These are phyloP conservation scores for Dryoscopus gambensis DNA, from an alignment of 2,113 vertebrate species.

Conservation along the genomic window DNA sequence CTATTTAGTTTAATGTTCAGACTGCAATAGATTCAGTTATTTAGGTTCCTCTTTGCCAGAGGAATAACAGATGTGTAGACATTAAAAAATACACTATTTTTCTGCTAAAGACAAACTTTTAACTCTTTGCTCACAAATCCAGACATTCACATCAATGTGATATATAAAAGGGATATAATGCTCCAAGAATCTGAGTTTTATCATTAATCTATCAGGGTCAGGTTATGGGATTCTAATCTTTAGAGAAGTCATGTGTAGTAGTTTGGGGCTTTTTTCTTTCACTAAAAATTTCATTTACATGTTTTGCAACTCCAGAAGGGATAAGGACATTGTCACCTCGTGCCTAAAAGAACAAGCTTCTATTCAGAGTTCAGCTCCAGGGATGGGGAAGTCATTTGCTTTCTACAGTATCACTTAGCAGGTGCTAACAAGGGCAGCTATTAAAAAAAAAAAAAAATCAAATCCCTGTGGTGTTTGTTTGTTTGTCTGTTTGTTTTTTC, in stretches of 20 bases:
- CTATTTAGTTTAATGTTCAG: slow-evolving; percentile 10
- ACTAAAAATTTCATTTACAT: not conserved
- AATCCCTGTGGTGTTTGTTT: not conserved
- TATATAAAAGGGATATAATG: not conserved
- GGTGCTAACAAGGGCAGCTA: not conserved
- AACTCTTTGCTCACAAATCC: not conserved
- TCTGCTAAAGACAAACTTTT: not conserved
- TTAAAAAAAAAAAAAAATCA: not conserved
- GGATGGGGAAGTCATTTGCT: not conserved
- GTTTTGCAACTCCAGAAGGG: not conserved
- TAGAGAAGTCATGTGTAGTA: not conserved
- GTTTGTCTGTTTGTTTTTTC: not conserved
- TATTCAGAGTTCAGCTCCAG: not conserved
- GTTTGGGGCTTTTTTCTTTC: not conserved
- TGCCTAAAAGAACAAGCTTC: not conserved
- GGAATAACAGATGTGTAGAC: not conserved
- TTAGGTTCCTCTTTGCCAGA: not conserved
- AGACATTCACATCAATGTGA: not conserved
- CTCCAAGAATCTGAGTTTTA: not conserved
- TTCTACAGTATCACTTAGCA: not conserved
- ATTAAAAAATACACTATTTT: not conserved
- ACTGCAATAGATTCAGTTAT: not conserved
- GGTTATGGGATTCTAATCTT: not conserved
- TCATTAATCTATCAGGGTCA: not conserved
- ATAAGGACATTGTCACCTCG: not conserved